phyloP scores from a whole-genome alignment of 2,113 vertebrate species.

The Forbesichthys agassizii region DNA sequence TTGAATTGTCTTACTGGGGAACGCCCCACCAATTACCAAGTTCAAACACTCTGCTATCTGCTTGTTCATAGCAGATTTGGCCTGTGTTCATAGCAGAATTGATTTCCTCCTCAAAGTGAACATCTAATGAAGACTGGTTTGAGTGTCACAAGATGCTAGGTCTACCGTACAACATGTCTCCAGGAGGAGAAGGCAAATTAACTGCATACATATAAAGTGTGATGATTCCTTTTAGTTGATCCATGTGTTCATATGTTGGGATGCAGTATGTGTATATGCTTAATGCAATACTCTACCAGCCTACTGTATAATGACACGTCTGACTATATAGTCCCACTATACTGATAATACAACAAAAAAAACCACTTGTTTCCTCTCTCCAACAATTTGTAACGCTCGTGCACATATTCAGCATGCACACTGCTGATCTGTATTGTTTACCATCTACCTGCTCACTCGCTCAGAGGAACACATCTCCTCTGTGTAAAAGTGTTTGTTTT shows the following conservation, averaged over 20 bases:
- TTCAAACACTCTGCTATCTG: conserved; percentile 68
- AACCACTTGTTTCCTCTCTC: no score
- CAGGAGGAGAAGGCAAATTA: conserved; percentile 42
- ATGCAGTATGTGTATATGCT: no score
- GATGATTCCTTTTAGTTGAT: no score
- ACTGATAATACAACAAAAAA: no score
- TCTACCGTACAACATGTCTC: conserved; percentile 10
- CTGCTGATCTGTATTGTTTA: conserved; percentile 7
- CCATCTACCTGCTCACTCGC: conserved; percentile 1
- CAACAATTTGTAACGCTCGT: neutral
- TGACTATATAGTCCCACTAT: no score
- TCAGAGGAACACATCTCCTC: conserved; percentile 31
- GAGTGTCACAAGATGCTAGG: conserved; percentile 28
- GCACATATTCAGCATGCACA: neutral
- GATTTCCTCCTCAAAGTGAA: conserved; percentile 24
- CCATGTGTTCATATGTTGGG: no score
- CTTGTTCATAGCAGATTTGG: conserved; percentile 57
- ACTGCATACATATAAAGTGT: neutral
- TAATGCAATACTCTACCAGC: no score
- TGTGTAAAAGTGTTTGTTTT: conserved; percentile 52
- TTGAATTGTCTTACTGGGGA: conserved; percentile 57
- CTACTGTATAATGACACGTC: no score
- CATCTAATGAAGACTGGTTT: conserved; percentile 50
- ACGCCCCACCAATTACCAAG: conserved; percentile 71
- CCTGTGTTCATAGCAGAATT: conserved; percentile 39